These are phyloP conservation scores for Dynastes tityus DNA, from an alignment of 2,888 invertebrate genomes.

Conservation along the genomic window DNA sequence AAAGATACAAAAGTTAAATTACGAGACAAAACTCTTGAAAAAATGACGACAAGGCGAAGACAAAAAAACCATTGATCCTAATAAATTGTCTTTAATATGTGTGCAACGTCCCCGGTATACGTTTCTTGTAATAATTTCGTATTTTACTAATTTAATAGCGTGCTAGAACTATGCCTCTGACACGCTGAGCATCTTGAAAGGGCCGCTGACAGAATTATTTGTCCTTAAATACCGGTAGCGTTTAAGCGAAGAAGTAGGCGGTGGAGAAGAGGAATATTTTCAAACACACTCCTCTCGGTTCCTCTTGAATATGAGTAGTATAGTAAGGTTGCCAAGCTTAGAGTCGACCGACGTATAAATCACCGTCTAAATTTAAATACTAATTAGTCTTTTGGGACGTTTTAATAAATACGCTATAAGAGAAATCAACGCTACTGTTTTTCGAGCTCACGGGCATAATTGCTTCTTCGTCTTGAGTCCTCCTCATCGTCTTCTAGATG, in stretches of 20 bases:
- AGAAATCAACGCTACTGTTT: slow-evolving; percentile 45
- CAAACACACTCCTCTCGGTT: neutral
- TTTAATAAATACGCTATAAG: slow-evolving; percentile 51
- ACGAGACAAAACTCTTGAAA: slow-evolving; percentile 18
- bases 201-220: slow-evolving; percentile 58
- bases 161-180: slow-evolving; percentile 49
- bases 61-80: slow-evolving; percentile 37
- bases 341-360: slow-evolving; percentile 22
- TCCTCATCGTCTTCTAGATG: too few relatives aligned
- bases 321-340: too few relatives aligned
- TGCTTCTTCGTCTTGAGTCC: slow-evolving; percentile 32
- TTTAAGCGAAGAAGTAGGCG: slow-evolving; percentile 48
- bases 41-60: slow-evolving; percentile 14
- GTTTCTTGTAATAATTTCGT: slow-evolving; percentile 38
- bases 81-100: slow-evolving; percentile 53
- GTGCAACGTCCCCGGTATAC: slow-evolving; percentile 21
- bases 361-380: slow-evolving; percentile 57
- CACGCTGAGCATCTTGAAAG: slow-evolving; percentile 50
- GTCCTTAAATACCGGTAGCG: slow-evolving; percentile 59
- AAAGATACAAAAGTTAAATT: slow-evolving; percentile 7
- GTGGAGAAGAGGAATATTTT: slow-evolving; percentile 40
- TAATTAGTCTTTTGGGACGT: slow-evolving; percentile 58
- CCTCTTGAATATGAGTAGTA: slow-evolving; percentile 28
- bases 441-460: slow-evolving; percentile 29
- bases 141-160: slow-evolving; percentile 53